Base-by-base conservation (phyloP, 2,113 vertebrate genomes). In the Brachirus orientalis region DNA sequence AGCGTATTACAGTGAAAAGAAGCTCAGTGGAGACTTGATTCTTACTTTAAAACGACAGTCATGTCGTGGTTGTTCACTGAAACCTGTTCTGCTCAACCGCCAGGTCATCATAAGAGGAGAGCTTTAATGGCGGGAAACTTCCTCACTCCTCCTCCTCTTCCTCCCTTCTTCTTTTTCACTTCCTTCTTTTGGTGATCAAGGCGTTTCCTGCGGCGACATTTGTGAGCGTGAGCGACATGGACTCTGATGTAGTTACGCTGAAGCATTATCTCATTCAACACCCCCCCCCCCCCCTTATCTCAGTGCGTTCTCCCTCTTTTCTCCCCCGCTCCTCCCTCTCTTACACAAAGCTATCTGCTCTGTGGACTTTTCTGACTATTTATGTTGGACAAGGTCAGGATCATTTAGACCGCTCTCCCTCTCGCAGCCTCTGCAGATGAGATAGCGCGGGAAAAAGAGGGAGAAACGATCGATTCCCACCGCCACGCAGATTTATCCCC, bases 341-440 rank as follows among this genome's bases (percentile, higher is more conserved):
- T 68, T 58, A 66, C 84, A 91, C 88, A 91, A 89, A 89, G 86
- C 90, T 93, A 91, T 94, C 91, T 92, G 86, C 87, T 85, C 82
- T 60, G 63, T 89, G 88, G 92, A 92, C 88, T 92, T 92, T 92
- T 93, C 90, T 90, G 91, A 92, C 92, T 92, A 91, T 93, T 94
- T 92, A 92, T 93, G 92, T 93, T 75, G 88, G 91, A 94, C 92
- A 93, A 93, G 92, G 93, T 94, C 92, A 91, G 89, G 88, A 92
- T 93, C 90, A 86, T 93, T 94, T 93, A 91, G 89, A 91, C 73
- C 81, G 85, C 85, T 86, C 83, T 69, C 86, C 85, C 89, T 91
- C 87, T 78, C 84, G 89, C 88, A 83, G 86, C 80, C 86, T 69
- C 86, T 69, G 73, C 86, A 91, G 92, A 93, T 93, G 90, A 92